A percentile compares a stretch with the other conserved stretches of the same genome.
Conservation (phyloP, 2,113 vertebrate genomes). For the Poeciliopsis turrubarensis region DNA sequence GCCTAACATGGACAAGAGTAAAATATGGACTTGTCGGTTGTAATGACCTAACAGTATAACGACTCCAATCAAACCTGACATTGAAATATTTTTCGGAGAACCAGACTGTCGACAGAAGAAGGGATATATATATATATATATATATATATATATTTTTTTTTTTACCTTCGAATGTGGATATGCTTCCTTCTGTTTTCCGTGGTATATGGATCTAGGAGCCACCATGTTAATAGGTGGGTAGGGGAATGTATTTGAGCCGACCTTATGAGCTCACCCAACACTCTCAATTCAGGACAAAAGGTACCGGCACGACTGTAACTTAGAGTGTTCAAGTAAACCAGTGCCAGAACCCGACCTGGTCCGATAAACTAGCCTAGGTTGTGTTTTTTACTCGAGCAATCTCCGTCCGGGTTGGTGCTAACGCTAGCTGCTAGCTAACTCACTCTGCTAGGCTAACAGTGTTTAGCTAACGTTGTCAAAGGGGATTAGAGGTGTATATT, state of each 20-base stretch:
- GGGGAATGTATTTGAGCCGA: conserved; percentile 74
- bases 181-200: conserved; percentile 74
- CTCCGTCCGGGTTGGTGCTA: conserved; percentile 25
- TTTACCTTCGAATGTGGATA: conserved; percentile 58
- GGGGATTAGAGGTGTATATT: conserved; percentile 38
- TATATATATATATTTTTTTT: conserved; percentile 5
- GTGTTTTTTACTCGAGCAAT: conserved; percentile 20
- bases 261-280: conserved; percentile 30
- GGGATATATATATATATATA: too few relatives aligned
- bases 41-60: not conserved
- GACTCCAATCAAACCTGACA: not conserved
- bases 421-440: conserved; percentile 48
- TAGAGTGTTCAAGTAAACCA: not conserved
- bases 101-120: conserved; percentile 6
- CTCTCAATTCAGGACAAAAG: conserved; percentile 1
- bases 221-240: conserved; percentile 86
- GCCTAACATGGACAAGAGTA: too few relatives aligned
- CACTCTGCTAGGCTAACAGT: conserved; percentile 57
- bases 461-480: conserved; percentile 43
- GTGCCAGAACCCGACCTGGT: not conserved
- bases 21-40: too few relatives aligned
- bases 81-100: not conserved
- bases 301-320: not conserved
- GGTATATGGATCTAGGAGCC: conserved; percentile 82
- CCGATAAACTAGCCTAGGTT: not conserved